Percentiles rank a stretch among this genome's conserved stretches.
These are phyloP conservation scores for Heliconius erato DNA, from an alignment of 2,888 invertebrate species.

Conservation along the genomic window DNA sequence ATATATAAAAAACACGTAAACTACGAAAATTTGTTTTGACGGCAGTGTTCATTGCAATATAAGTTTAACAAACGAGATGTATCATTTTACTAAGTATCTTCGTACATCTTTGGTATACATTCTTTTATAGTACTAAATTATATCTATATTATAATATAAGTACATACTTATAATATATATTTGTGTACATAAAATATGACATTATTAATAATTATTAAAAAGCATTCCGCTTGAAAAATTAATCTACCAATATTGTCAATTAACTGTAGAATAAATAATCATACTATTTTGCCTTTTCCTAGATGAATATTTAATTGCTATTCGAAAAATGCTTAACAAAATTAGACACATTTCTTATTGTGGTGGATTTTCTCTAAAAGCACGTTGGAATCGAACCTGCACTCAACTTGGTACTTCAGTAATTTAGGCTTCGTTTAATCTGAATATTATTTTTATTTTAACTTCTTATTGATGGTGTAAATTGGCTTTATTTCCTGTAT, in stretches of 20 bases:
- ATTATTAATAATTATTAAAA: not conserved
- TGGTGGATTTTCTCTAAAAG: not conserved
- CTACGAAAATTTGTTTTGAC: slow-evolving; percentile 59
- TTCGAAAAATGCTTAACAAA: slow-evolving; percentile 18
- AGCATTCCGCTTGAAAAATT: not conserved
- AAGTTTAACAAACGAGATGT: slow-evolving; percentile 51
- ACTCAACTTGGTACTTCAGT: not conserved
- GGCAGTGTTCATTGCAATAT: slow-evolving; percentile 62
- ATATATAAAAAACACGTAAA: slow-evolving; percentile 56
- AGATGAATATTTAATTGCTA: not conserved
- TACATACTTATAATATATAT: slow-evolving; percentile 25
- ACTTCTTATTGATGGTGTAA: slow-evolving; percentile 55
- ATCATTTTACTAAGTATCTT: slow-evolving; percentile 46
- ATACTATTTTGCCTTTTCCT: not conserved
- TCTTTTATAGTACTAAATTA: slow-evolving; percentile 54
- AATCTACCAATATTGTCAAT: slow-evolving; percentile 26
- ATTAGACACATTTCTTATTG: not conserved
- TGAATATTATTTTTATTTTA: not conserved
- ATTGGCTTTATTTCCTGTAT: slow-evolving; percentile 77
- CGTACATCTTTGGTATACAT: slow-evolving; percentile 76
- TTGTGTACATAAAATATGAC: slow-evolving; percentile 22
- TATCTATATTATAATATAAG: slow-evolving; percentile 47
- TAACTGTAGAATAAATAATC: not conserved
- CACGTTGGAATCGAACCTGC: not conserved
- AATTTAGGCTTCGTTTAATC: not conserved